Conservation (phyloP, 1,140 invertebrate genomes). For the Agrilus planipennis region DNA sequence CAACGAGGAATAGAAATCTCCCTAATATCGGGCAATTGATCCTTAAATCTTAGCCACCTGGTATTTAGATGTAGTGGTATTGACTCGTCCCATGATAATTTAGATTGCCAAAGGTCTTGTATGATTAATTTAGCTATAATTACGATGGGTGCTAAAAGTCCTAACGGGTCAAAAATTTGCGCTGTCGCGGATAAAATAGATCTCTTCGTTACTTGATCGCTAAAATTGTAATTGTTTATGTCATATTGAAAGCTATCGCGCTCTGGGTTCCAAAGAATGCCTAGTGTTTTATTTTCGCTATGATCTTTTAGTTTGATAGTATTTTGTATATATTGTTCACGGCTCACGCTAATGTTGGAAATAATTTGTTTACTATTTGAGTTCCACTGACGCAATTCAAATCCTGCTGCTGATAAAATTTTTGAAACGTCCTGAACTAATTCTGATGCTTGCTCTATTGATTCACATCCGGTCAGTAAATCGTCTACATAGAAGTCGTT, state of each 20-base stretch:
- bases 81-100: constrained; percentile 5
- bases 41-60: not conserved
- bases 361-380: constrained; percentile 14
- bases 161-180: constrained; percentile 5
- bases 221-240: not conserved
- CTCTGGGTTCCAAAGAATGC: not conserved
- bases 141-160: constrained; percentile 1
- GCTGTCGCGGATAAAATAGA: constrained; percentile 1
- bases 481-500: constrained; percentile 39
- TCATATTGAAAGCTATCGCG: not conserved
- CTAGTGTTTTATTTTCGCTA: constrained; percentile 2
- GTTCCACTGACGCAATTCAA: constrained; percentile 21
- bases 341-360: too few relatives aligned
- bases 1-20: not conserved
- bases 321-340: too few relatives aligned
- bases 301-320: not conserved
- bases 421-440: constrained; percentile 10
- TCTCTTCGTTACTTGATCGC: not conserved
- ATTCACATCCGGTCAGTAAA: constrained; percentile 28
- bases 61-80: constrained; percentile 2
- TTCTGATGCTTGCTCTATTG: constrained; percentile 3
- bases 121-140: constrained; percentile 2
- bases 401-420: constrained; percentile 13
- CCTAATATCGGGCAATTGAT: constrained; percentile 1
- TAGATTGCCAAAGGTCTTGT: constrained; percentile 1